Evolutionary conservation across 2,888 invertebrate genomes (phyloP).

Genomic region (Lepidocyrtinus sp.): DNA sequence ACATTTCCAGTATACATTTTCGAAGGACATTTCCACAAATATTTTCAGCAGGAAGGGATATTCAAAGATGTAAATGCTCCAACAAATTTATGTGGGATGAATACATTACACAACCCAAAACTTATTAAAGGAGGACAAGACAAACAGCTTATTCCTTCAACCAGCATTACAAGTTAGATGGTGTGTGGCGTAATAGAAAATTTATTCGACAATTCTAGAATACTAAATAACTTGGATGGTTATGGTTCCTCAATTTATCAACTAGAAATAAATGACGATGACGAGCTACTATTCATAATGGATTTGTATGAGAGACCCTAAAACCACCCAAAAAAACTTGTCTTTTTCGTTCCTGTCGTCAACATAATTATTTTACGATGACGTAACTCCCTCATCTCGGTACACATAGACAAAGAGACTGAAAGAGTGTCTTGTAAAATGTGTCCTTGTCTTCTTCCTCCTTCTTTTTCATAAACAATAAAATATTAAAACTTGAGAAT

Average conservation of each 20-base stretch:
- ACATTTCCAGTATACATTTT: not conserved
- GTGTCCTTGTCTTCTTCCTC: not conserved
- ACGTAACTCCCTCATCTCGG: slow-evolving; percentile 30
- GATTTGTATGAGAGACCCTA: not conserved
- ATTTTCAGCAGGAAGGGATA: not conserved
- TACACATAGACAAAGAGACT: not conserved
- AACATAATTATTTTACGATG: slow-evolving; percentile 20
- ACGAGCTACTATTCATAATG: not conserved
- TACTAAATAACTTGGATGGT: slow-evolving; percentile 14
- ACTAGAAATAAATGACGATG: not conserved
- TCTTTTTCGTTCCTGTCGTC: slow-evolving; percentile 12
- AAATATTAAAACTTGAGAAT: too few species aligned
- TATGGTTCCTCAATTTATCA: slow-evolving; percentile 7
- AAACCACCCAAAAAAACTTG: not conserved
- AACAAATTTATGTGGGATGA: not conserved
- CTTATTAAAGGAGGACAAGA: not conserved
- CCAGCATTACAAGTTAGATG: not conserved
- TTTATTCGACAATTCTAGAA: not conserved
- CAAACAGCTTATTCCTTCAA: not conserved
- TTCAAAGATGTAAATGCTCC: not conserved
- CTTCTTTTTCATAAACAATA: too few species aligned
- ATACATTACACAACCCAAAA: not conserved
- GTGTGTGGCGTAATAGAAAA: not conserved
- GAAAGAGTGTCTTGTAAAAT: not conserved
- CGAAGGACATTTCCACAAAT: slow-evolving; percentile 17